Evolutionary conservation across 2,888 invertebrate genomes (phyloP).

Genomic region (Toxonevra muliebris): DNA sequence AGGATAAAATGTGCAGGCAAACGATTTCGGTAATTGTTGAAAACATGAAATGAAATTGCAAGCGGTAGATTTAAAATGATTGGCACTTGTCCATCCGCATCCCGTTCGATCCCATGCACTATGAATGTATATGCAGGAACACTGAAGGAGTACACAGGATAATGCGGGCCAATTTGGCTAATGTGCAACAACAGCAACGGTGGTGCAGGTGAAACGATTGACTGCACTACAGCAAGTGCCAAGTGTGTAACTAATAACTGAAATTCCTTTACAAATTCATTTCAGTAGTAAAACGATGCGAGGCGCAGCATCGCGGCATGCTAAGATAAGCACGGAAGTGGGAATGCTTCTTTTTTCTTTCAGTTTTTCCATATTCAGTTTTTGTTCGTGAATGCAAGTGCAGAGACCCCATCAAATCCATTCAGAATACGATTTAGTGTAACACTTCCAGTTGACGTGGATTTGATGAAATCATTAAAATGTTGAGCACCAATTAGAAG

Average conservation of each 20-base stretch:
- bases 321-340: slow-evolving; percentile 12
- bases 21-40: not conserved
- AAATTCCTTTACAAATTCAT: slow-evolving; percentile 6
- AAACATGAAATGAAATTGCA: not conserved
- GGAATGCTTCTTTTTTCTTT: slow-evolving; percentile 8
- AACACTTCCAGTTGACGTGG: slow-evolving; percentile 17
- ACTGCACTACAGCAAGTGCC: no score
- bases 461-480: slow-evolving; percentile 31
- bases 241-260: no score
- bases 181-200: slow-evolving; percentile 14
- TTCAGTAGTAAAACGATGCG: slow-evolving; percentile 11
- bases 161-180: not conserved
- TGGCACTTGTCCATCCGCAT: slow-evolving; percentile 20
- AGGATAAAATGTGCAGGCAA: not conserved
- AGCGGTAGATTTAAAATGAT: slow-evolving; percentile 21
- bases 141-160: not conserved
- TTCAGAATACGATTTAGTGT: not conserved
- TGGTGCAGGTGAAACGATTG: not conserved
- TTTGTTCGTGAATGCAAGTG: not conserved
- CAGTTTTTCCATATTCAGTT: slow-evolving; percentile 17
- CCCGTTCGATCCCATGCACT: no score
- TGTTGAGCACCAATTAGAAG: slow-evolving; percentile 4
- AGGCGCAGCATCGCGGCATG: not conserved
- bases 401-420: no score
- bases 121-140: not conserved